Conservation (phyloP, 2,888 invertebrate species). For the Pterobdella sp. region DNA sequence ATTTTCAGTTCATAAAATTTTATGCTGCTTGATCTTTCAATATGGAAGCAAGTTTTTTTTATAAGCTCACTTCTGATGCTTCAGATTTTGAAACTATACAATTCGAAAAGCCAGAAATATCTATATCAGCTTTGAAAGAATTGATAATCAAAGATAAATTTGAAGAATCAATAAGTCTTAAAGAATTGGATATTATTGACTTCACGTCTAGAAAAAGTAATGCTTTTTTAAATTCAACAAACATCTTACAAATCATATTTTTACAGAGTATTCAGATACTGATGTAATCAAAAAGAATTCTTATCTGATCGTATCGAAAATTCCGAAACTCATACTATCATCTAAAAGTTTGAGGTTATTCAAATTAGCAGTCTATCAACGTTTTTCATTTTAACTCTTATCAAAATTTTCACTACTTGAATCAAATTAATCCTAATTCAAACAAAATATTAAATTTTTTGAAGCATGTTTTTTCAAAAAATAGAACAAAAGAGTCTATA, state of each 20-base stretch:
- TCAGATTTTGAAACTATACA: not conserved
- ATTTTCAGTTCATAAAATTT: too few relatives aligned
- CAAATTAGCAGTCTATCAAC: too few relatives aligned
- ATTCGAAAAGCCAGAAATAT: not conserved
- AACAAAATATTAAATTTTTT: too few relatives aligned
- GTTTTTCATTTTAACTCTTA: too few relatives aligned
- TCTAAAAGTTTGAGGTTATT: too few relatives aligned
- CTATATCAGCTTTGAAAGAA: not conserved
- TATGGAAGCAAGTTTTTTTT: not conserved
- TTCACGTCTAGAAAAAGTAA: not conserved
- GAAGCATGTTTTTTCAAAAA: too few relatives aligned
- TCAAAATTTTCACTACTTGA: too few relatives aligned
- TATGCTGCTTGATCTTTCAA: too few relatives aligned
- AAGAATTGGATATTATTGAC: not conserved
- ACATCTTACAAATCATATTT: not conserved
- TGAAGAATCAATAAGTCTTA: not conserved
- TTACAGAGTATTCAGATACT: not conserved
- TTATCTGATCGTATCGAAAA: not conserved
- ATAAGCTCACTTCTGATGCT: not conserved
- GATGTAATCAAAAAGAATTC: not conserved
- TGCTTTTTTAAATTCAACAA: not conserved
- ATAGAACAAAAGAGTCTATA: too few relatives aligned
- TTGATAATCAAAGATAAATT: not conserved
- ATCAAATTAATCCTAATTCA: too few relatives aligned
- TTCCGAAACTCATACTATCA: not conserved